Percentiles rank a stretch among this genome's conserved stretches.
Conservation (phyloP, 1,140 invertebrate species). For the Telenomus remus region DNA sequence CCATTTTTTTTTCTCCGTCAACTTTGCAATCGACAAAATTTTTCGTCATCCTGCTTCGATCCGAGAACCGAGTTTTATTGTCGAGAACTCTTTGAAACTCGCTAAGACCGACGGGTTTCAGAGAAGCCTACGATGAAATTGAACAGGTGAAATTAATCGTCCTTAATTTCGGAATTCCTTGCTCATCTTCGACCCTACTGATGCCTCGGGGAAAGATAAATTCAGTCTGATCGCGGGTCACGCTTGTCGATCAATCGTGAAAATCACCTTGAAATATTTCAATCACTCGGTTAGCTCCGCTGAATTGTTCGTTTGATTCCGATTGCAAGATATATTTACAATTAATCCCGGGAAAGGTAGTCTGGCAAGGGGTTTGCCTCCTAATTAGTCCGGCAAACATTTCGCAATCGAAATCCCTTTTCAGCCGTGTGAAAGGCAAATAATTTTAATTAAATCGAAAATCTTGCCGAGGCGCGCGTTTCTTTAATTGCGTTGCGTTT, state of each 20-base stretch:
- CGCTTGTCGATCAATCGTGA: conserved; percentile 61
- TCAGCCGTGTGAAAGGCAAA: conserved; percentile 3
- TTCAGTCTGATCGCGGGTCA: conserved; percentile 36
- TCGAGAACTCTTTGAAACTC: no score
- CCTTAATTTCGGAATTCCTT: conserved; percentile 30
- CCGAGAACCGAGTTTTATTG: no score
- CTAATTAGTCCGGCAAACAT: conserved; percentile 21
- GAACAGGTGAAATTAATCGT: conserved; percentile 27
- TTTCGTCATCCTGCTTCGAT: no score
- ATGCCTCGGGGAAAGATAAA: conserved; percentile 39
- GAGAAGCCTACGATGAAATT: not conserved
- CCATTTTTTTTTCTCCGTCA: no score
- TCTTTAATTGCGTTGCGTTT: conserved; percentile 29
- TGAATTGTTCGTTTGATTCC: conserved; percentile 6
- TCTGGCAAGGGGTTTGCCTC: not conserved
- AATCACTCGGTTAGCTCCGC: conserved; percentile 35
- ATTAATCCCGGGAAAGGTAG: no score
- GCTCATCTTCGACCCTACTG: conserved; percentile 31
- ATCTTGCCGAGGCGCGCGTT: conserved; percentile 12
- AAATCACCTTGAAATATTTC: conserved; percentile 61
- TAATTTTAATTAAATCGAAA: conserved; percentile 44
- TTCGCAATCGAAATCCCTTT: not conserved
- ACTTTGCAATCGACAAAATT: no score
- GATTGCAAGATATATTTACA: no score
- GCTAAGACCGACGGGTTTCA: no score